Evolutionary conservation across 2,113 vertebrate species (phyloP).

Genomic region (Ifrita kowaldi): DNA sequence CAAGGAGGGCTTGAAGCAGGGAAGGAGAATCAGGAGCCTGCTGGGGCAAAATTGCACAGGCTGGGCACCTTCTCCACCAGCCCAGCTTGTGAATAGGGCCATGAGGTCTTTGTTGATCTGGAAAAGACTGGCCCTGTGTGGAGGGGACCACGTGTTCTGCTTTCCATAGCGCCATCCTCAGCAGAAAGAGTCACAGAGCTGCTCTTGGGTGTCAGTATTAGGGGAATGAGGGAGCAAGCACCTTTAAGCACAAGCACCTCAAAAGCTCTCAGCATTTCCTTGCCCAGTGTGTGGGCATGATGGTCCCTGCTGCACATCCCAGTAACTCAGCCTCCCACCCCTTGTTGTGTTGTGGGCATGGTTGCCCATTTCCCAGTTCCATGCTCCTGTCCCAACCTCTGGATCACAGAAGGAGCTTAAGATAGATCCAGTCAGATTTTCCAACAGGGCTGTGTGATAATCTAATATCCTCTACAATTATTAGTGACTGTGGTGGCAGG

Average conservation of each 20-base stretch:
- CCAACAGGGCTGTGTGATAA: neutral
- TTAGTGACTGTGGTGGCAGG: neutral
- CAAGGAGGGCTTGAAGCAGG: neutral
- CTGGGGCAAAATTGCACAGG: accelerated
- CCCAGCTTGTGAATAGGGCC: neutral
- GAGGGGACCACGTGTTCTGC: neutral
- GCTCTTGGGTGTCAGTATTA: neutral
- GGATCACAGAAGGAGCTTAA: neutral
- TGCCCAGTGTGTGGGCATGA: accelerated
- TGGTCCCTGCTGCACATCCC: neutral
- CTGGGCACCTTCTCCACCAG: neutral
- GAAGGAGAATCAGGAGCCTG: neutral
- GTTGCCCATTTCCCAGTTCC: neutral
- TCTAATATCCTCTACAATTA: neutral
- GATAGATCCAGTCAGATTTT: neutral
- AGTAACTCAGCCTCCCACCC: neutral
- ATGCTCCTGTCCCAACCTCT: neutral
- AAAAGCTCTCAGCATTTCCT: neutral
- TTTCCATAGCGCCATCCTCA: neutral
- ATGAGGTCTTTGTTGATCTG: neutral
- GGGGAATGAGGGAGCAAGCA: neutral
- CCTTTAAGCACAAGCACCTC: neutral
- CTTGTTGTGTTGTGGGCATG: neutral
- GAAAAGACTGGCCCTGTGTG: neutral
- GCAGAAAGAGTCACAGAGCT: neutral